Evolutionary conservation across 2,113 vertebrate genomes (phyloP).

Genomic region (Lynx canadensis): DNA sequence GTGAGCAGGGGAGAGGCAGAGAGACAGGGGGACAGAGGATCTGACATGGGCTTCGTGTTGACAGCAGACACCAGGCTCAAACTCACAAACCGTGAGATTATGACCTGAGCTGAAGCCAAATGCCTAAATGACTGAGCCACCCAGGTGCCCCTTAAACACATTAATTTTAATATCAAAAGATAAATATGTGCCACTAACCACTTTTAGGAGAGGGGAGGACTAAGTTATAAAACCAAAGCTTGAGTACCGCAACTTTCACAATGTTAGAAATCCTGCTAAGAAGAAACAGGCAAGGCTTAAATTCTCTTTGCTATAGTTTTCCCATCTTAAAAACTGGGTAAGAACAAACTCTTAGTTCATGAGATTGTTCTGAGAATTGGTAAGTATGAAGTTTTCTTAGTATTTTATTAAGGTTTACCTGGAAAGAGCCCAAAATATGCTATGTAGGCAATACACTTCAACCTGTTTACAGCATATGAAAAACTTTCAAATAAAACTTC

Average conservation of each 20-base stretch:
- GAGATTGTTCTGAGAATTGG: constrained; percentile 26
- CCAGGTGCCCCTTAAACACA: background rate
- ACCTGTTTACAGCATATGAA: constrained; percentile 29
- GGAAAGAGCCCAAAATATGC: constrained; percentile 42
- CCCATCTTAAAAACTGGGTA: constrained; percentile 42
- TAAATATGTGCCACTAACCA: constrained; percentile 21
- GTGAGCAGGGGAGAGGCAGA: no score
- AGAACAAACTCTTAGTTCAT: constrained; percentile 45
- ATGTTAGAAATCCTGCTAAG: constrained; percentile 44
- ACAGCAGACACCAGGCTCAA: no score
- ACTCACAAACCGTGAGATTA: no score
- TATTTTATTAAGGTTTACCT: constrained; percentile 51
- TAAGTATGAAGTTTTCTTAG: background rate
- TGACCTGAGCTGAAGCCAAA: no score
- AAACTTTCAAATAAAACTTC: constrained; percentile 50
- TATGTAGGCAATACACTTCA: constrained; percentile 20
- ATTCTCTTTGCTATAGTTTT: constrained; percentile 30
- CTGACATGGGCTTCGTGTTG: no score
- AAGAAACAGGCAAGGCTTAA: constrained; percentile 40
- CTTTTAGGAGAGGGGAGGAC: background rate
- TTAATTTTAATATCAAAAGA: constrained; percentile 51
- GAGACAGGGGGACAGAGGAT: no score
- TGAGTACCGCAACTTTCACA: background rate
- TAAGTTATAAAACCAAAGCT: background rate
- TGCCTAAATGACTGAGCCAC: no score